Evolutionary conservation across 1,140 invertebrate species (phyloP).

Genomic region (Ceratina japonica): DNA sequence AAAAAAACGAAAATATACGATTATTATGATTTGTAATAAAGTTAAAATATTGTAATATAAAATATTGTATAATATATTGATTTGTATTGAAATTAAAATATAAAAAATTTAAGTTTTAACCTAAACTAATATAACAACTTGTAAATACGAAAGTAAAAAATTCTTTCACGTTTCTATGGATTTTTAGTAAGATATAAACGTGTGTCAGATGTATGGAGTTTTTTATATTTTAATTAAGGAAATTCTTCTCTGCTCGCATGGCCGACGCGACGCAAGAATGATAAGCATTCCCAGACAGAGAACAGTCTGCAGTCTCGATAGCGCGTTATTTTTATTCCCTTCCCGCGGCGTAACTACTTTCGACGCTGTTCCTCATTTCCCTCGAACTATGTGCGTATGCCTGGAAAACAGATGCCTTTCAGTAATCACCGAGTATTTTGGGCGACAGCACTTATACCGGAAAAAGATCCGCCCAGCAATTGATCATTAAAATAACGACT

Average conservation of each 20-base stretch:
- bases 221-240: not conserved
- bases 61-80: no score
- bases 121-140: no score
- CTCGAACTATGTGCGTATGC: conserved; percentile 44
- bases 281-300: conserved; percentile 27
- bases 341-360: conserved; percentile 58
- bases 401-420: conserved; percentile 65
- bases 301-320: conserved; percentile 7
- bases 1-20: no score
- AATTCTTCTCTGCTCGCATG: not conserved
- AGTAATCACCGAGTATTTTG: conserved; percentile 62
- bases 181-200: no score
- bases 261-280: conserved; percentile 31
- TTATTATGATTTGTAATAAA: no score
- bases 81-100: no score
- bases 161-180: no score
- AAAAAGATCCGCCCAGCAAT: not conserved
- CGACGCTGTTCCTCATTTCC: not conserved
- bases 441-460: conserved; percentile 46
- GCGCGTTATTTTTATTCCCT: conserved; percentile 54
- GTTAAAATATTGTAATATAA: no score
- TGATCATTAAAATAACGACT: conserved; percentile 2
- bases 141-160: no score
- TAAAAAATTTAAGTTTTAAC: no score
- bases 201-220: no score